phyloP scores from a whole-genome alignment of 2,113 vertebrate genomes.

The Erinaceus europaeus region DNA sequence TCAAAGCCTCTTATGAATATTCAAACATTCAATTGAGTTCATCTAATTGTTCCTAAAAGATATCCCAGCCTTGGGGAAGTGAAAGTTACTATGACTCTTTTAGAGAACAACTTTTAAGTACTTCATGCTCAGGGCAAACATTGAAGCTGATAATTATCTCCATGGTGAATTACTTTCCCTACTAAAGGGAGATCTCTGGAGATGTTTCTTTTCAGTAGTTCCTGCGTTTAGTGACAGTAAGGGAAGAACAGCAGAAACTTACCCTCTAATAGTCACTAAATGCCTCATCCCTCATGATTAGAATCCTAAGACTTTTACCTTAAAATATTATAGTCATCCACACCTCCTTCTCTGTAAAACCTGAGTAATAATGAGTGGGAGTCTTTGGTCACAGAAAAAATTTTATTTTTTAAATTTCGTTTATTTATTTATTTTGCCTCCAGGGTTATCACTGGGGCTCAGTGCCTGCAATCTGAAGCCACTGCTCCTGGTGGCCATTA shows the following conservation, averaged over 20 bases:
- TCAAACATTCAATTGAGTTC: not conserved
- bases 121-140: not conserved
- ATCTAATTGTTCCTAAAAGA: slow-evolving; percentile 10
- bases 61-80: not conserved
- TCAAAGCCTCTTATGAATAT: not conserved
- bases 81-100: not conserved
- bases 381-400: not conserved
- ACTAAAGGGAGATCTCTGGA: not conserved
- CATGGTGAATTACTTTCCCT: slow-evolving; percentile 14
- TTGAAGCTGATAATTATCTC: slow-evolving; percentile 40
- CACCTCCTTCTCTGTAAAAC: not conserved
- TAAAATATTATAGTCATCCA: rapidly evolving
- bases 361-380: not conserved
- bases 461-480: no score
- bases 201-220: not conserved
- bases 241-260: no score
- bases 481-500: no score
- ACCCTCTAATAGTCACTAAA: no score
- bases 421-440: not conserved
- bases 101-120: slow-evolving; percentile 22
- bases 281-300: not conserved
- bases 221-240: not conserved
- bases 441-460: no score
- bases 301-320: not conserved
- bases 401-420: not conserved